Evolutionary conservation across 2,113 vertebrate genomes (phyloP), one percentile per base, ranked within the genome.

Genomic region (Oryzias melastigma): DNA sequence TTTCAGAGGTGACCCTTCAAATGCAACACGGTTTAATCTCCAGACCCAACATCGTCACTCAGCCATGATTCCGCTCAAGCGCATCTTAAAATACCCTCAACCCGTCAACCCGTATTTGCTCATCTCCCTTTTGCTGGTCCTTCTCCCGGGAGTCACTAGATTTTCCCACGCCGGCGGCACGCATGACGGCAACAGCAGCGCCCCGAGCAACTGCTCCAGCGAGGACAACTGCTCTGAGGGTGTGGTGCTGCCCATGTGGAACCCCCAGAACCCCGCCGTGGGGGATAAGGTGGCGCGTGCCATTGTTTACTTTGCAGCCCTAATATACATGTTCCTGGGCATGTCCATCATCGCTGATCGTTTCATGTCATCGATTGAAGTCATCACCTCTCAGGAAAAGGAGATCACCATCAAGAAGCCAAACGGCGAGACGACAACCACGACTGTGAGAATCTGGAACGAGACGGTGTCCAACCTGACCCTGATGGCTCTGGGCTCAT

Each of bases 321-420:
- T 94, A 47, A 91, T 93, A 70, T 94, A 94, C 87, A 93, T 94
- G 92, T 94, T 94, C 79, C 81, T 94, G 73, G 93, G 93, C 54
- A 94, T 94, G 93, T 94, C 93, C 75, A 94, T 94, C 70, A 91
- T 93, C 14, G 93, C 93, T 0, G 93, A 94, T 74, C 93, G 93
- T 63, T 94, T 94, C 80, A 94, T 94, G 93, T 92, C 93, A n/a
- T 93, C 93, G 17, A 94, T 94, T 0, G 93, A 94, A 80, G 93
- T 94, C 57, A 94, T 94, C 74, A 94, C 93, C 35, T 94, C 93
- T 17, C 93, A 94, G 86, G 93, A 94, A 65, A 93, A 92, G 35
- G 91, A 92, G 82, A 92, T 94, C 73, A 93, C 92, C 14, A 91
- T 94, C 73, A 92, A 93, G 80, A 92, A 92, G 71, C 89, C 93